Conservation (phyloP, 1,140 invertebrate genomes). For the Calephelis nemesis region DNA sequence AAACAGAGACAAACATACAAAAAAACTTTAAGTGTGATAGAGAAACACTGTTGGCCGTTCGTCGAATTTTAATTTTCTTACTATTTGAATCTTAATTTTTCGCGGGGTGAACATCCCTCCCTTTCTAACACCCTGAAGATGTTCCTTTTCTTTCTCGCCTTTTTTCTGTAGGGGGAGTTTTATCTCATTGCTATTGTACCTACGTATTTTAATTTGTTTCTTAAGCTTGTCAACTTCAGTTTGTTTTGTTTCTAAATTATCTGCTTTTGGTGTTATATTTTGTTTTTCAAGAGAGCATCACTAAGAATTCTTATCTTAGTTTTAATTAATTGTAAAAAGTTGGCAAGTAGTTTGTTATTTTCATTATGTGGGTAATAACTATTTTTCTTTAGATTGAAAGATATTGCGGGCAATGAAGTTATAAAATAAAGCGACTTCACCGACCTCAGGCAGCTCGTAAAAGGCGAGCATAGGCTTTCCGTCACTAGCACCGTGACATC, state of each 20-base stretch:
- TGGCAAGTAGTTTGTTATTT: no score
- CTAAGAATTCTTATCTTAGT: no score
- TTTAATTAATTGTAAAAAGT: no score
- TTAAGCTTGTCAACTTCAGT: conserved; percentile 32
- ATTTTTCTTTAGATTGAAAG: no score
- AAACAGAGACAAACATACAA: conserved; percentile 42
- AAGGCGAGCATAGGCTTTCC: no score
- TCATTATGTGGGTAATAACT: no score
- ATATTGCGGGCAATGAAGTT: no score
- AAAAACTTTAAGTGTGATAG: conserved; percentile 33
- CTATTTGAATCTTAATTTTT: conserved; percentile 78
- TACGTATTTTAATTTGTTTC: conserved; percentile 45
- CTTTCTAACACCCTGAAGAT: conserved; percentile 35
- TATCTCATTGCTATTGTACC: conserved; percentile 40
- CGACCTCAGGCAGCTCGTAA: no score
- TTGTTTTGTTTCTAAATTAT: conserved; percentile 24
- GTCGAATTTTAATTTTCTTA: conserved; percentile 78
- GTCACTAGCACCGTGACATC: no score
- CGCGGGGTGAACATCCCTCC: conserved; percentile 43
- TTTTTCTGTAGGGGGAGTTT: conserved; percentile 39
- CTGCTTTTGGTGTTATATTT: conserved; percentile 4
- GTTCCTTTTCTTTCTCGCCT: conserved; percentile 36
- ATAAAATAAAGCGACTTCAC: no score
- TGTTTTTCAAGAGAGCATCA: no score
- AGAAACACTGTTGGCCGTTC: conserved; percentile 58